Percentiles rank a stretch among this genome's conserved stretches.
phyloP scores from a whole-genome alignment of 1,140 invertebrate genomes.

The Lamellibrachia luymesi region DNA sequence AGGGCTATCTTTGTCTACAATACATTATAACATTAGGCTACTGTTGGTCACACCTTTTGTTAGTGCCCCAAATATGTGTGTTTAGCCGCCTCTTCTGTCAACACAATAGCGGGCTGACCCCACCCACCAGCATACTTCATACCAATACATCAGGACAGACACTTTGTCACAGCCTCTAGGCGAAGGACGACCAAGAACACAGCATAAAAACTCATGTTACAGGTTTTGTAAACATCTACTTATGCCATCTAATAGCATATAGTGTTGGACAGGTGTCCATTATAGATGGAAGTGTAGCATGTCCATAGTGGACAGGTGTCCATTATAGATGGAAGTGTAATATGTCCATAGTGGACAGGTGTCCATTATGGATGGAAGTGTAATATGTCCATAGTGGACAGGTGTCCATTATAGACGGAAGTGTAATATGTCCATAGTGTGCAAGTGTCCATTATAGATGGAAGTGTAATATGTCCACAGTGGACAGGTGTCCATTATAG shows the following conservation, averaged over 20 bases:
- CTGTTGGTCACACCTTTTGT: neutral
- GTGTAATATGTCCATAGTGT: neutral
- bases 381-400: neutral
- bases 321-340: neutral
- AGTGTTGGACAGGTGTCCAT: neutral
- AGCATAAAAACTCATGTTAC: neutral
- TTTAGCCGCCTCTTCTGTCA: neutral
- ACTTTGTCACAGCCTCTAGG: neutral
- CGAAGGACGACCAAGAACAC: neutral
- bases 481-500: neutral
- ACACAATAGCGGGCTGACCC: neutral
- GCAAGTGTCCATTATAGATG: neutral
- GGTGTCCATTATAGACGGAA: no score
- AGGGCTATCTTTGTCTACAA: neutral
- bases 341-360: neutral
- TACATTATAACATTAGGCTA: neutral
- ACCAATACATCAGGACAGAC: neutral
- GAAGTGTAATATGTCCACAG: neutral
- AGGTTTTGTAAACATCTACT: no score
- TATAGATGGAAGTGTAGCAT: neutral
- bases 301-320: neutral
- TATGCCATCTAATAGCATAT: neutral
- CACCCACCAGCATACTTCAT: neutral
- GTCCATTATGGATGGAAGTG: neutral
- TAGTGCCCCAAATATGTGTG: neutral